Percentiles rank a stretch among this genome's conserved stretches.
Evolutionary conservation across 2,113 vertebrate genomes (phyloP).

Genomic region (Corvus cornix): DNA sequence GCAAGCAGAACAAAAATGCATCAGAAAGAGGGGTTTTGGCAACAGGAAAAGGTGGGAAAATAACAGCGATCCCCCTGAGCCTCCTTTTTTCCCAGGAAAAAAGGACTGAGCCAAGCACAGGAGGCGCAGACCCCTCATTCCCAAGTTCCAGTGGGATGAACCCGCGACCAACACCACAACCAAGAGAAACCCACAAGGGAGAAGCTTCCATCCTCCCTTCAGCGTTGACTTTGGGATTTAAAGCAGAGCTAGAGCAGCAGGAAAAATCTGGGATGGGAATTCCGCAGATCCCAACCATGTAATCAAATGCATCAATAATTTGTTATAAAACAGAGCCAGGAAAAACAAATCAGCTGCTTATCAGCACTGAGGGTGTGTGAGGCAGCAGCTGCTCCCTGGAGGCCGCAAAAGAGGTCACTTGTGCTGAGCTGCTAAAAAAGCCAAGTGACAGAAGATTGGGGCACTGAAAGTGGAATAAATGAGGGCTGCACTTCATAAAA

Average conservation of each 20-base stretch:
- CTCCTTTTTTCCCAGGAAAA: background rate
- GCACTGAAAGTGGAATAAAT: background rate
- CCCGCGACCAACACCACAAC: background rate
- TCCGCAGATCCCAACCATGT: background rate
- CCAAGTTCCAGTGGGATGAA: background rate
- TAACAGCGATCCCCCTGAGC: background rate
- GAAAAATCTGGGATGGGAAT: background rate
- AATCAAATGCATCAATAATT: background rate
- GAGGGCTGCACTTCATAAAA: background rate
- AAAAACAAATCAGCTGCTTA: background rate
- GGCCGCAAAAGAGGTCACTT: background rate
- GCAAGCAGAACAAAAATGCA: background rate
- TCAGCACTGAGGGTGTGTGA: background rate
- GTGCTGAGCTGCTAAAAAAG: background rate
- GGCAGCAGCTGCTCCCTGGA: background rate
- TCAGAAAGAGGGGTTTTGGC: background rate
- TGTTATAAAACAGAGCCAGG: background rate
- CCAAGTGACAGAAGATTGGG: background rate
- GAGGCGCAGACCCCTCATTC: background rate
- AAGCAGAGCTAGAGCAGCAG: background rate
- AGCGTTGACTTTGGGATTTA: background rate
- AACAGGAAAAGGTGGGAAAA: background rate
- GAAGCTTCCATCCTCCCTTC: background rate
- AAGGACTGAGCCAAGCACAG: background rate
- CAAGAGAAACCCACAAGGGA: background rate